phyloP scores from a whole-genome alignment of 2,113 vertebrate species.

The Synchiropus splendidus region DNA sequence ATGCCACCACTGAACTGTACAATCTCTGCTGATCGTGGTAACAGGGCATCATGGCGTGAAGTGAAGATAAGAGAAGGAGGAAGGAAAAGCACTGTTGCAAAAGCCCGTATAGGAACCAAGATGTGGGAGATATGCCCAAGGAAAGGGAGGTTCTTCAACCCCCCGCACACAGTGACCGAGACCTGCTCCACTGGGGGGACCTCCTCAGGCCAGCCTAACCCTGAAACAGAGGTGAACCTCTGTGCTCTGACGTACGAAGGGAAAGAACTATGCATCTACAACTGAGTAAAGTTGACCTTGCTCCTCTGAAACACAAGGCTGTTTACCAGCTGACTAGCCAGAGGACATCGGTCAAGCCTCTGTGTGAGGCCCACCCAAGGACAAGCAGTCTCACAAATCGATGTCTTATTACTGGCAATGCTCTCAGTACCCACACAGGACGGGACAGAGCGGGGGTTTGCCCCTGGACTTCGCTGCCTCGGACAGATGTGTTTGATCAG shows the following conservation, averaged over 20 bases:
- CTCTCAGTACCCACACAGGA: constrained; percentile 21
- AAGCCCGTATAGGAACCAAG: constrained; percentile 26
- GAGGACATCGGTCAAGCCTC: constrained; percentile 25
- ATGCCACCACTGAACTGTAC: constrained; percentile 4
- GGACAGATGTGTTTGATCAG: constrained; percentile 56
- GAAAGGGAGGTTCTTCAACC: constrained; percentile 15
- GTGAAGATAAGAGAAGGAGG: constrained; percentile 2
- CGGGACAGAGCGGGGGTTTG: constrained; percentile 13
- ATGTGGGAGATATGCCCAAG: constrained; percentile 22
- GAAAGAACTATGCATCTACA: constrained; percentile 13
- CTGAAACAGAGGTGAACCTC: too few species aligned
- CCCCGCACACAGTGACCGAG: constrained; percentile 22
- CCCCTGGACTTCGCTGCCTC: constrained; percentile 41
- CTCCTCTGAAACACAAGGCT: constrained; percentile 35
- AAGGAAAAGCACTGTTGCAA: constrained; percentile 7
- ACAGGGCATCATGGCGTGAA: constrained; percentile 1
- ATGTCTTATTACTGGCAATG: constrained; percentile 19
- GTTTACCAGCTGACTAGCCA: constrained; percentile 40
- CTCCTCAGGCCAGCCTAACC: constrained; percentile 21
- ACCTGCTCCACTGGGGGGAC: constrained; percentile 15
- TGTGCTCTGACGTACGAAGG: constrained; percentile 35
- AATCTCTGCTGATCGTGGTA: background rate
- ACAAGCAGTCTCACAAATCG: constrained; percentile 19
- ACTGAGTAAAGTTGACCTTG: constrained; percentile 22
- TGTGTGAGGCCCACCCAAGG: constrained; percentile 33